Conservation (phyloP, 2,888 invertebrate species). For the Tethea ocularis region DNA sequence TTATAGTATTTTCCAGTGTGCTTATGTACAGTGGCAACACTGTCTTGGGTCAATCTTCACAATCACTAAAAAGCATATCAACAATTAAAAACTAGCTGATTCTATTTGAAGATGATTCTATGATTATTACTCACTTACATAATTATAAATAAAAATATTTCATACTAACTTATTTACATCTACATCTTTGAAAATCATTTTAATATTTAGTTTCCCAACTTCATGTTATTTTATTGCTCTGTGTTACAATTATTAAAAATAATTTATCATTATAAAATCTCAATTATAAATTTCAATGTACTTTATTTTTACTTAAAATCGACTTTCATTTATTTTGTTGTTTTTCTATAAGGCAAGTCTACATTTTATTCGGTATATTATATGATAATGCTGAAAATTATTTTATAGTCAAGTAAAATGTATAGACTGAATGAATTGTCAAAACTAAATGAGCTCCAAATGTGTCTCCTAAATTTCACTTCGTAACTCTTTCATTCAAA, state of each 20-base stretch:
- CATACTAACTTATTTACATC: slow-evolving; percentile 69
- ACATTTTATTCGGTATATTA: background rate
- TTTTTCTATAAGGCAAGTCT: background rate
- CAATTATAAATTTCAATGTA: slow-evolving; percentile 10
- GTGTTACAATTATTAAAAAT: slow-evolving; percentile 16
- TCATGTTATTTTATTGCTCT: slow-evolving; percentile 54
- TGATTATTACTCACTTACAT: slow-evolving; percentile 25
- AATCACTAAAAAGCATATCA: slow-evolving; percentile 27
- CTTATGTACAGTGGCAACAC: background rate
- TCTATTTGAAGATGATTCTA: slow-evolving; percentile 47
- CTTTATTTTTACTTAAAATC: slow-evolving; percentile 15
- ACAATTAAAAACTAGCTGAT: slow-evolving; percentile 59
- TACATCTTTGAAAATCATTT: slow-evolving; percentile 45
- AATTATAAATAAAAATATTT: slow-evolving; percentile 61
- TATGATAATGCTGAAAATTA: background rate
- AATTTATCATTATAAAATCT: slow-evolving; percentile 1
- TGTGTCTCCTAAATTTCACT: background rate
- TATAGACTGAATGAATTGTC: too few relatives aligned
- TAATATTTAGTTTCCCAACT: slow-evolving; percentile 46
- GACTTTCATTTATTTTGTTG: background rate
- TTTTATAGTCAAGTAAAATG: background rate
- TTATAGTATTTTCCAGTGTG: background rate
- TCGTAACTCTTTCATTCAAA: background rate
- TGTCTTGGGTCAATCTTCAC: background rate
- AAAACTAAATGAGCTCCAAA: background rate